Conservation (phyloP, 2,888 invertebrate genomes). For the Malthinus seriepunctatus region DNA sequence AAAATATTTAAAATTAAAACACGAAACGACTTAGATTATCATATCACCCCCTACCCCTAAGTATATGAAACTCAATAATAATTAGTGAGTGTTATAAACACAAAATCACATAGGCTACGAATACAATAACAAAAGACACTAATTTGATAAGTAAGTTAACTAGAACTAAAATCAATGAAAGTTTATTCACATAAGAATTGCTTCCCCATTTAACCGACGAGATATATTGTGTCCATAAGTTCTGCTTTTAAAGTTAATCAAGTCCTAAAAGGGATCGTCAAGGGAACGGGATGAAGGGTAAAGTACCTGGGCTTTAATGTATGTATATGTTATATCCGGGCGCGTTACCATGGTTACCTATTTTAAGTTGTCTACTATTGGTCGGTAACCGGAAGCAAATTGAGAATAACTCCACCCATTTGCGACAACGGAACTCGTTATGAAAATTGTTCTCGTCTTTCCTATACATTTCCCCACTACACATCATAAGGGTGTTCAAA, state of each 20-base stretch:
- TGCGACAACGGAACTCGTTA: constrained; percentile 38
- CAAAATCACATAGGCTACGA: too few species aligned
- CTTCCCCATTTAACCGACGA: constrained; percentile 22
- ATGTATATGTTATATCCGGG: constrained; percentile 38
- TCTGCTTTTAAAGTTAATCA: constrained; percentile 31
- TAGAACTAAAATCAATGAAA: not conserved
- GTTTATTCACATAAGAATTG: constrained; percentile 6
- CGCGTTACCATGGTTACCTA: constrained; percentile 48
- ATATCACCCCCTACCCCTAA: too few species aligned
- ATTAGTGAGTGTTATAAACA: too few species aligned
- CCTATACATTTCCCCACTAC: constrained; percentile 4
- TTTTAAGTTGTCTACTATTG: constrained; percentile 41
- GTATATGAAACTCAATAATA: too few species aligned
- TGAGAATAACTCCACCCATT: constrained; percentile 40
- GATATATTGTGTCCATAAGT: constrained; percentile 29
- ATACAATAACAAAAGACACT: not conserved
- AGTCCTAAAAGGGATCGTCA: constrained; percentile 31
- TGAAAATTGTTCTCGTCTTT: constrained; percentile 22
- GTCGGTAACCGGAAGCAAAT: constrained; percentile 50
- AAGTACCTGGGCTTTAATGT: constrained; percentile 28
- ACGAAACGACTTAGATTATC: too few species aligned
- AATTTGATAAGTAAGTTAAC: not conserved
- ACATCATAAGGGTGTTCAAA: constrained; percentile 3
- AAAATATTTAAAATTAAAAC: too few species aligned
- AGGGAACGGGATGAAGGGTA: constrained; percentile 27